Conservation (phyloP, 2,888 invertebrate species). For the Endotricha flammealis region DNA sequence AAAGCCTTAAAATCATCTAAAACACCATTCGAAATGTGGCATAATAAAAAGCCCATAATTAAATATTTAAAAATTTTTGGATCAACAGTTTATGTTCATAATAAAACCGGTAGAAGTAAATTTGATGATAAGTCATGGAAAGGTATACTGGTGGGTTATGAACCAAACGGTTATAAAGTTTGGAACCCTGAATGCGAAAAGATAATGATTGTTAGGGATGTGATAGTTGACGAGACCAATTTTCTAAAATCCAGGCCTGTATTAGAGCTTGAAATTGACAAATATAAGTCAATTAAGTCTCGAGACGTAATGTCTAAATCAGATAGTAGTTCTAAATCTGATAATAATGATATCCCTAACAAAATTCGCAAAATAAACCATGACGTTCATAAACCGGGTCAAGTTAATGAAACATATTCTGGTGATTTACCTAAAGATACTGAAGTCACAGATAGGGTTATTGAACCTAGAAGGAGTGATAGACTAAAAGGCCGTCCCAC, state of each 20-base stretch:
- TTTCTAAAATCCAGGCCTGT: slow-evolving; percentile 10
- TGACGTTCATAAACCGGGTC: no score
- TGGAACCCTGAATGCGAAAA: slow-evolving; percentile 29
- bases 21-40: not conserved
- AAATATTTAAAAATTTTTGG: slow-evolving; percentile 25
- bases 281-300: not conserved
- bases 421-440: no score
- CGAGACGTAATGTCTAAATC: not conserved
- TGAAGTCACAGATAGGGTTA: no score
- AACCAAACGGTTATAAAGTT: slow-evolving; percentile 38
- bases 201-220: slow-evolving; percentile 32
- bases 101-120: slow-evolving; percentile 22
- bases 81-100: no score
- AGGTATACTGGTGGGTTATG: no score
- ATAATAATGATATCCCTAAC: no score
- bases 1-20: slow-evolving; percentile 25
- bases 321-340: no score
- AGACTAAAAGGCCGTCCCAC: not conserved
- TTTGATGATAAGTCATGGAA: slow-evolving; percentile 35
- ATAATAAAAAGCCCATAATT: not conserved
- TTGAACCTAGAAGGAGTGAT: not conserved
- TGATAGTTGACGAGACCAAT: slow-evolving; percentile 35
- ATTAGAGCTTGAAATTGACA: not conserved
- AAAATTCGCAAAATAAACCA: no score
- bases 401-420: no score